Evolutionary conservation across 2,113 vertebrate genomes (phyloP), one percentile per base, ranked within the genome.

Genomic region (Anser cygnoides): DNA sequence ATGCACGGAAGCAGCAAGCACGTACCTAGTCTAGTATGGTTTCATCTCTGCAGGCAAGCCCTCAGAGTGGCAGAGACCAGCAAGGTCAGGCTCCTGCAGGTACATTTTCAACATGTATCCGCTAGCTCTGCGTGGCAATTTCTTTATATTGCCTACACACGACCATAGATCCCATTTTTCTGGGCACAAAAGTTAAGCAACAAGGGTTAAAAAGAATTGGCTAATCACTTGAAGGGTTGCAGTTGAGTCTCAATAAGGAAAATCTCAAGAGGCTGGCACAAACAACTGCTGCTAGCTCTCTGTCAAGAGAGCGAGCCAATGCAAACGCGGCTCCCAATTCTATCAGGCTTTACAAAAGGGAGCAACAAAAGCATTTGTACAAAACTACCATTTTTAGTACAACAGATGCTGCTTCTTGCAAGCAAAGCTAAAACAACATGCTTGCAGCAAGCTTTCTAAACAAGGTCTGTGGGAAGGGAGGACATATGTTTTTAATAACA

Each of bases 401-500:
- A 82, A 92, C 77, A 87, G 90, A 90, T 89, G 80, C 93, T 78
- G n/a, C 44, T 86, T 61, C 93, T 85, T 95, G 91, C 57, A 93
- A 95, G 88, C 74, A 74, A 90, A 96, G 83, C 92, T 92, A 58
- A 85, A 93, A 84, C 90, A 94, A 79, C 75, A 74, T n/a, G 95
- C 83, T 94, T 58, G 57, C 55, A 87, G 76, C 79, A 54, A 43
- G 78, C 73, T 84, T 92, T 94, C 84, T 61, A 93, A 92, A 95
- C 94, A 96, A 93, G 90, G 76, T 92, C 92, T 87, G 73, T 79
- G 86, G 88, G 91, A 97, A 96, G 95, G 82, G 89, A 92, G 77
- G 83, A 95, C 92, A 95, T 84, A 93, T 80, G 97, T 83, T 97
- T 96, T 95, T 94, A 97, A 95, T 91, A 94, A 94, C 93, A 91